Conservation (phyloP, 2,888 invertebrate species). For the Aphrophora alni region DNA sequence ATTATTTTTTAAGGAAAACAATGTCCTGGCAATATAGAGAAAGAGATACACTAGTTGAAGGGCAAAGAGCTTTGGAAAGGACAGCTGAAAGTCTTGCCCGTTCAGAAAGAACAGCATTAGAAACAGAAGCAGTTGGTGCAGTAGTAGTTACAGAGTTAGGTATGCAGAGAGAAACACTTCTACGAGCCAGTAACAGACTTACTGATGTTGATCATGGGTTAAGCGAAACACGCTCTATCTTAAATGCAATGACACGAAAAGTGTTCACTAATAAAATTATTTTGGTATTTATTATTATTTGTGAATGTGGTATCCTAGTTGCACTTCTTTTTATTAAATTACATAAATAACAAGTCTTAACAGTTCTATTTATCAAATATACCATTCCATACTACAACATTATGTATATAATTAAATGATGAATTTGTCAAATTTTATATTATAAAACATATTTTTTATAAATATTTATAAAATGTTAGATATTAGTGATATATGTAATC, state of each 20-base stretch:
- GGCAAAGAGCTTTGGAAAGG: slow-evolving; percentile 64
- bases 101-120: slow-evolving; percentile 75
- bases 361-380: background rate
- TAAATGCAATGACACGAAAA: slow-evolving; percentile 71
- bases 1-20: slow-evolving; percentile 40
- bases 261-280: slow-evolving; percentile 78
- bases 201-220: slow-evolving; percentile 75
- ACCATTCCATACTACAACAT: background rate
- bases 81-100: slow-evolving; percentile 70
- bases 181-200: slow-evolving; percentile 70
- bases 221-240: slow-evolving; percentile 66
- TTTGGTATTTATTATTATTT: slow-evolving; percentile 72
- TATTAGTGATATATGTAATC: background rate
- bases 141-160: slow-evolving; percentile 78
- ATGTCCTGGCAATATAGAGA: slow-evolving; percentile 63
- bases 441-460: background rate
- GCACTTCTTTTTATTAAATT: background rate
- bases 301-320: slow-evolving; percentile 70
- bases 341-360: background rate
- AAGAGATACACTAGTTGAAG: slow-evolving; percentile 64
- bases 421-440: background rate
- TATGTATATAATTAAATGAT: background rate
- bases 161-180: slow-evolving; percentile 75
- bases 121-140: slow-evolving; percentile 80
- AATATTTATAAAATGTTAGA: background rate